Evolutionary conservation across 2,797 vertebrate genomes (phyloP).

Genomic region (Dromococcyx pavoninus): DNA sequence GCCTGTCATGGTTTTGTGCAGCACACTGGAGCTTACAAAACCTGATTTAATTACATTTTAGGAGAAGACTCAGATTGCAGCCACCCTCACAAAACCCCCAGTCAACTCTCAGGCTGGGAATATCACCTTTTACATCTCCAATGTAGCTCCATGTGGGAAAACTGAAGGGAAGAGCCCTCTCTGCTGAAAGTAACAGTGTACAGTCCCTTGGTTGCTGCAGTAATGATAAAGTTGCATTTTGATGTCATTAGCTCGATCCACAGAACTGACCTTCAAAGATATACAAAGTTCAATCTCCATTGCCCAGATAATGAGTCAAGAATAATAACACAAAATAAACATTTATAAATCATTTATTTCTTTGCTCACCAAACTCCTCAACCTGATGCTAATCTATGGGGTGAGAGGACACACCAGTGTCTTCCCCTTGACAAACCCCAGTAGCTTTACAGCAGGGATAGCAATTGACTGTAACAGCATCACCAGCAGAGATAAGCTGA

Average conservation of each 20-base stretch:
- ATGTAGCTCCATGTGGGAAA: neutral
- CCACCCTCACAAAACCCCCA: neutral
- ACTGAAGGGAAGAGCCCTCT: neutral
- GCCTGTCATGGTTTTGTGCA: neutral
- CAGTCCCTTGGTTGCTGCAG: neutral
- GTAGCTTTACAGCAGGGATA: neutral
- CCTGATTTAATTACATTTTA: constrained; percentile 2
- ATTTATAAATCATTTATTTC: neutral
- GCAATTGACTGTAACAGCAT: neutral
- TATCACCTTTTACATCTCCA: neutral
- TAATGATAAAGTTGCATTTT: neutral
- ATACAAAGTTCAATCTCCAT: neutral
- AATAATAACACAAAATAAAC: neutral
- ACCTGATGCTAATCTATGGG: neutral
- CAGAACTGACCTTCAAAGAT: neutral
- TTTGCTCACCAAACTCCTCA: neutral
- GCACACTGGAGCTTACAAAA: neutral
- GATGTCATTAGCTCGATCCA: neutral
- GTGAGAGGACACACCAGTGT: neutral
- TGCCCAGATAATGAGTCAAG: neutral
- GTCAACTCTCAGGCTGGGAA: neutral
- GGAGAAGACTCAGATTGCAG: neutral
- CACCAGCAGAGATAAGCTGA: neutral
- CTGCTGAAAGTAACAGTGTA: neutral
- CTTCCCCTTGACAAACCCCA: neutral